Evolutionary conservation across 2,888 invertebrate species (phyloP).

Genomic region (Notocelia uddmanniana): DNA sequence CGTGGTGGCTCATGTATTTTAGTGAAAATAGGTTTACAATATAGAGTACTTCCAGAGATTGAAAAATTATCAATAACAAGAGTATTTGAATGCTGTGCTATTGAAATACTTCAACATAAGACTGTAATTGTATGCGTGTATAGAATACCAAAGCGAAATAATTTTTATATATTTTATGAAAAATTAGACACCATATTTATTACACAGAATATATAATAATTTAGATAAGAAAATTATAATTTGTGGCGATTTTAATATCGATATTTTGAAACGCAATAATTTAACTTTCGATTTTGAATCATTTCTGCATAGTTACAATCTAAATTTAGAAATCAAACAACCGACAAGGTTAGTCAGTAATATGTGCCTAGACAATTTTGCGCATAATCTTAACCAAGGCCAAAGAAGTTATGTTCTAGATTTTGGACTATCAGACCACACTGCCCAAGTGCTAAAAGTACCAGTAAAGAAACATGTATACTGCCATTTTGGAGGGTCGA

Average conservation of each 20-base stretch:
- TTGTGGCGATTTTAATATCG: too few relatives aligned
- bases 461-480: not conserved
- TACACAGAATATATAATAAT: too few relatives aligned
- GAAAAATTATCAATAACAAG: not conserved
- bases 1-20: too few relatives aligned
- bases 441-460: conserved; percentile 1
- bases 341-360: not conserved
- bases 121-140: not conserved
- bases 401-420: not conserved
- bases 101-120: not conserved
- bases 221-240: not conserved
- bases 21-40: too few relatives aligned
- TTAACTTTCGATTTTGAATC: not conserved
- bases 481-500: too few relatives aligned
- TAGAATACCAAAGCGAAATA: not conserved
- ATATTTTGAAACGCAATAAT: too few relatives aligned
- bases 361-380: not conserved
- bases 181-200: too few relatives aligned
- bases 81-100: not conserved
- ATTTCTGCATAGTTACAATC: not conserved
- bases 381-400: not conserved
- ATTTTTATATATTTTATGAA: too few relatives aligned
- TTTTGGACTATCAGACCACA: not conserved
- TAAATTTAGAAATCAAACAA: conserved; percentile 7
- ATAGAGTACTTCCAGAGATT: too few relatives aligned